Evolutionary conservation across 2,797 vertebrate genomes (phyloP), one percentile per base, ranked within the genome.

Genomic region (Sebastes variabilis): DNA sequence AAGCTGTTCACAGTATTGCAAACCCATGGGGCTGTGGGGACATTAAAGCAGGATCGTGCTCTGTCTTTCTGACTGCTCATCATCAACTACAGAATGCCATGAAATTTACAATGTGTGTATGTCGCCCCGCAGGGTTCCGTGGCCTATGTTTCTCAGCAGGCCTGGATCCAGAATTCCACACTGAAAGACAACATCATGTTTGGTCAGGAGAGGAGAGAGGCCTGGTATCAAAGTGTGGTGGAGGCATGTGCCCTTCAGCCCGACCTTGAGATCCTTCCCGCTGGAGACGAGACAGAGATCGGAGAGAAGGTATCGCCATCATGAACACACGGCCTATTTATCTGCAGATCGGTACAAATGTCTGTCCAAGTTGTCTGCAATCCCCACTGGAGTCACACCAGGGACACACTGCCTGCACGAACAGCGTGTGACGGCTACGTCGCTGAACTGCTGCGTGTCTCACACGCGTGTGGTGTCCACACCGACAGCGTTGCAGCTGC

Each of bases 111-210:
- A 6, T 65, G 18, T 38, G 36, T 38, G 36, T 38, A 14, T 3
- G 38, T 75, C 1, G 2, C 71, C 67, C 67, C 80, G 1, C 75
- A 99, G 98, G 98, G 97, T 42, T 97, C 97, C 0, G 95, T 99
- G 85, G 98, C 98, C 49, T 99, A 98, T 0, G 96, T 99, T 76
- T 95, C 98, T 7, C 98, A 99, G 93, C 98, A 99, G 93, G 97
- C 98, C 27, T 99, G 98, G 98, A 97, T 99, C 86, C 98, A 99
- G 91, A 99, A 99, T 5, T 93, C 97, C n/a, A 97, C 97, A 2
- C 94, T 99, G 75, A 95, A 93, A 84, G 96, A 97, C 54, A 99
- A 99, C 92, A 96, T 99, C 5, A 25, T 97, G 10, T 99, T 99
- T 76, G 98, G 98, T 9, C 97, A 95, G 67, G 96, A 96, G 77